Base-by-base conservation (phyloP, 1,140 invertebrate species). In the Drosophila aff. region DNA sequence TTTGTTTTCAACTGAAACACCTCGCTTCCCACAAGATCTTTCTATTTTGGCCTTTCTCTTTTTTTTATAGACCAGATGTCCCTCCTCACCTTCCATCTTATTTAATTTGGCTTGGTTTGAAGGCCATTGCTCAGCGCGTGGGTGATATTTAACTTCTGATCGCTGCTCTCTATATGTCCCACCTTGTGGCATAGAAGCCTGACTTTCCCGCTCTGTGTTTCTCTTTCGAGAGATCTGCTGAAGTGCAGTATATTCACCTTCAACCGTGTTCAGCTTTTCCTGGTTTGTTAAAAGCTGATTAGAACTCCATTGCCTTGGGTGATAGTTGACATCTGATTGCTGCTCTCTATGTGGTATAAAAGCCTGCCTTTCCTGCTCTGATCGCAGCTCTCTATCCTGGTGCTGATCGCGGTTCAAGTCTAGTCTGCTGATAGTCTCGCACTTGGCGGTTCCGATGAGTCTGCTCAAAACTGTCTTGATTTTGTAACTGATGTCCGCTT, bases 1-100 rank as follows among this genome's bases (percentile, higher is more conserved):
- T 0, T 57, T 65, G 23, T 43, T 3, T 72, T 59, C 10, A 13
- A 10, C 38, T n/a, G 23, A 3, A 15, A 13, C 26, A n/a, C 13
- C 9, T 13, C 26, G 21, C 28, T 65, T 57, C 2, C 55, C 28
- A 9, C 10, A 18, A 41, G 21, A 11, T 7, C 16, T 41, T 8
- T 63, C 50, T 1, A 16, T 2, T 47, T 72, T 52, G 15, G 46
- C 13, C 33, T 75, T 75, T 49, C 28, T 44, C 11, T 64, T 36
- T 28, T 31, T 13, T 28, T 31, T 13, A 11, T 55, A 18, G 3
- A 47, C 23, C 21, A 36, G 11, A 26, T 61, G 40, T 13, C 47
- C 28, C 11, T 55, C 28, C 11, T 55, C 16, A 9, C 5, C 7
- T 11, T 43, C 28, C 10, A 4, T 4, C 6, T 43, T 31, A 9